Evolutionary conservation across 2,888 invertebrate genomes (phyloP).

Genomic region (Aleiodes alternator): DNA sequence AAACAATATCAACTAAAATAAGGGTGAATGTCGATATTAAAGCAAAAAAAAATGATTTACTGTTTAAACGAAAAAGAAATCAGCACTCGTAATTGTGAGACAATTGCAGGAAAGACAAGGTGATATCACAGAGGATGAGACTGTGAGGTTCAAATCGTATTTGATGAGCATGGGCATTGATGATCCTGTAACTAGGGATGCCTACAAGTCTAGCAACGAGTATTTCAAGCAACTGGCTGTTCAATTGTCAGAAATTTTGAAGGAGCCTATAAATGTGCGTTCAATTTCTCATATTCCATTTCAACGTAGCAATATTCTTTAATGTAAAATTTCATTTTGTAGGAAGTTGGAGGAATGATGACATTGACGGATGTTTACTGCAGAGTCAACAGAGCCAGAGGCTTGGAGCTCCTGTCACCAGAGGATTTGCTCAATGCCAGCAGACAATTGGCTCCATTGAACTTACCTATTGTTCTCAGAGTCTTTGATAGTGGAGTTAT

Average conservation of each 20-base stretch:
- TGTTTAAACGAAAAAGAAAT: not conserved
- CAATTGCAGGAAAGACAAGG: constrained; percentile 89
- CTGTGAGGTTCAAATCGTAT: constrained; percentile 96
- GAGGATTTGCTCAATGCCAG: constrained; percentile 97
- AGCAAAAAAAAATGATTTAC: not conserved
- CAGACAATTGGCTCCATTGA: constrained; percentile 81
- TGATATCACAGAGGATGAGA: constrained; percentile 97
- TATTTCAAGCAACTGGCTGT: constrained; percentile 91
- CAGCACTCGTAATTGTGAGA: not conserved
- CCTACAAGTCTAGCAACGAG: constrained; percentile 89
- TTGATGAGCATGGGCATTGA: constrained; percentile 97
- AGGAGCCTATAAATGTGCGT: constrained; percentile 86
- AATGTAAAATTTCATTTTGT: constrained; percentile 41
- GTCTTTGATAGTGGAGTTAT: constrained; percentile 96
- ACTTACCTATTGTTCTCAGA: constrained; percentile 85
- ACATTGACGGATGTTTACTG: constrained; percentile 97
- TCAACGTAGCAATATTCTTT: constrained; percentile 23
- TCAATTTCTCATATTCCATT: not conserved
- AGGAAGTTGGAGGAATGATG: constrained; percentile 97
- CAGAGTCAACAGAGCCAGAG: constrained; percentile 96
- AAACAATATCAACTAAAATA: constrained; percentile 94
- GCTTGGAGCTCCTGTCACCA: constrained; percentile 95
- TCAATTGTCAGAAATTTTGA: constrained; percentile 89
- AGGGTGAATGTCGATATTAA: constrained; percentile 77
- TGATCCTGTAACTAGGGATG: constrained; percentile 96